Conservation (phyloP, 1,140 invertebrate species). For the Anastrepha ludens region DNA sequence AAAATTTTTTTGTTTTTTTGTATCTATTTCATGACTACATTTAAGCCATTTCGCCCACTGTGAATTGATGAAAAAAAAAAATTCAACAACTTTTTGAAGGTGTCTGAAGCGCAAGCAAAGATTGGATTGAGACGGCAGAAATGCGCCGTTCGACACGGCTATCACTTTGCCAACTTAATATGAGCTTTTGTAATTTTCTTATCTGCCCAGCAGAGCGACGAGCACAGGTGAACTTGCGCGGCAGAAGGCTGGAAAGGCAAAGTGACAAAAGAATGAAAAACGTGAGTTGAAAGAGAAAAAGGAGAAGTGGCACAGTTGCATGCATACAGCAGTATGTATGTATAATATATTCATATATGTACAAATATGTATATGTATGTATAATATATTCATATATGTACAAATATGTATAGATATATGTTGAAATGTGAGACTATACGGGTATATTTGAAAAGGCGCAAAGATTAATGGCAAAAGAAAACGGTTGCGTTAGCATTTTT, state of each 20-base stretch:
- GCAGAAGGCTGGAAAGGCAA: neutral
- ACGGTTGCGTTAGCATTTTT: neutral
- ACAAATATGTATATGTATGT: neutral
- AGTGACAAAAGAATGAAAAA: neutral
- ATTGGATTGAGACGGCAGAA: too few species aligned
- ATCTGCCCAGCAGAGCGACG: neutral
- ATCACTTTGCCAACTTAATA: neutral
- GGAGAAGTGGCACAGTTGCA: neutral
- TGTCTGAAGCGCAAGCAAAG: neutral
- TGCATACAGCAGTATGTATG: too few species aligned
- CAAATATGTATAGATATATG: neutral
- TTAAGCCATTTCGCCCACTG: too few species aligned
- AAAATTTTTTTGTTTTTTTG: too few species aligned
- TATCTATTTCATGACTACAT: too few species aligned
- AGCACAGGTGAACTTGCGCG: neutral
- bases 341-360: neutral
- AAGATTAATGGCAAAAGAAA: constrained; percentile 42
- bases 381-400: neutral
- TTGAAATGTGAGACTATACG: neutral
- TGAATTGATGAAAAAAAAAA: neutral
- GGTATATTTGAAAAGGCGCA: neutral
- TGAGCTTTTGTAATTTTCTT: constrained; percentile 19
- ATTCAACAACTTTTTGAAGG: constrained; percentile 16
- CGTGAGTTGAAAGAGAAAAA: neutral
- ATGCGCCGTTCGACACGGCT: neutral